phyloP scores from a whole-genome alignment of 2,797 vertebrate genomes.

The Oophaga sylvatica region DNA sequence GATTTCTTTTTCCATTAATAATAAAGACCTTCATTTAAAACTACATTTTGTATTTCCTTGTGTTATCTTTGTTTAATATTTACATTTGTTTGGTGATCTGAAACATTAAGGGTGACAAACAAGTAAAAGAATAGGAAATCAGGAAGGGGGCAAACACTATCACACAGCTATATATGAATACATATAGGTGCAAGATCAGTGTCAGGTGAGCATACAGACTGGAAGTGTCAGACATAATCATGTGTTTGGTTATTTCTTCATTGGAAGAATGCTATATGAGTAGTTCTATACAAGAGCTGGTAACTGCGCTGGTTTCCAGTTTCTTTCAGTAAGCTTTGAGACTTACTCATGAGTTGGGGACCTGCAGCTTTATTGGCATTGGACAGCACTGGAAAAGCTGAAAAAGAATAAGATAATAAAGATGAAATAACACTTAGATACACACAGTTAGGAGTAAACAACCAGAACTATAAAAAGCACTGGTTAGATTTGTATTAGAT shows the following conservation, averaged over 20 bases:
- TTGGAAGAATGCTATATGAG: background rate
- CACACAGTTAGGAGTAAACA: background rate
- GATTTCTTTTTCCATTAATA: no score
- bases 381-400: background rate
- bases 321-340: background rate
- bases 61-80: no score
- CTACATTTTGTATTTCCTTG: no score
- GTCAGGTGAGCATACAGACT: background rate
- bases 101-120: no score
- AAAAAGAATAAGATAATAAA: background rate
- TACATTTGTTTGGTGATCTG: no score
- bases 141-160: no score
- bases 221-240: background rate
- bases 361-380: background rate
- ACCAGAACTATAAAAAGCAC: no score
- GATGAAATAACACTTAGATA: background rate
- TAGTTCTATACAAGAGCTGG: background rate
- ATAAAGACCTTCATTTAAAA: no score
- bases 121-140: no score
- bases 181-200: background rate
- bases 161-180: no score
- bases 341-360: background rate
- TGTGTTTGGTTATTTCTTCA: background rate
- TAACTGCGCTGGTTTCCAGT: background rate
- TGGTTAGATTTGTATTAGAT: no score